Evolutionary conservation across 2,113 vertebrate species (phyloP).

Genomic region (Bettongia penicillata): DNA sequence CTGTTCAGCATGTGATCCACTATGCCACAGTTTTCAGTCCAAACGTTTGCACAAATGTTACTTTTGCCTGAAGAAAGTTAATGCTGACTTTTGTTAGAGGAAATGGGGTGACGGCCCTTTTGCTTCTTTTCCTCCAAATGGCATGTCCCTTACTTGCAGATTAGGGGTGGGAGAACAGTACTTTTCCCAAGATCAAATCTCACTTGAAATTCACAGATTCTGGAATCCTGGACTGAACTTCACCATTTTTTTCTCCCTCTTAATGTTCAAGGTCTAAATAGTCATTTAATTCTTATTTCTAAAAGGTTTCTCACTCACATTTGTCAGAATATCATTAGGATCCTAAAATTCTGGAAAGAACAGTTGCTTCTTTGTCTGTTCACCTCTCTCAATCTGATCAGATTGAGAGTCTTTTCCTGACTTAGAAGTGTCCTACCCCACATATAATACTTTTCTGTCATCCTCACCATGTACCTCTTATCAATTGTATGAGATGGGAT

Average conservation of each 20-base stretch:
- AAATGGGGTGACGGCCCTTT: background rate
- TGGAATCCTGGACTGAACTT: background rate
- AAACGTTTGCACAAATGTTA: background rate
- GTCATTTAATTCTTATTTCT: background rate
- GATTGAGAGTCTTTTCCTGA: background rate
- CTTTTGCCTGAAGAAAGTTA: background rate
- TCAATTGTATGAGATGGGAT: background rate
- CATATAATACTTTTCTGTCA: background rate
- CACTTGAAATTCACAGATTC: background rate
- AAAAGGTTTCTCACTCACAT: background rate
- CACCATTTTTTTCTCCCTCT: too few relatives aligned
- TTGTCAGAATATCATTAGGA: too few relatives aligned
- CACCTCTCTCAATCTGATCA: background rate
- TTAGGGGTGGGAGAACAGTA: background rate
- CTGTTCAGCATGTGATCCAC: background rate
- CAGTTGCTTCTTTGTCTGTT: accelerated
- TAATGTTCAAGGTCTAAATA: background rate
- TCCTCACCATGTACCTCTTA: background rate
- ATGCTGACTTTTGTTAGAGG: background rate
- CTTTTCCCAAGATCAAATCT: background rate
- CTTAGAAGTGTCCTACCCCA: background rate
- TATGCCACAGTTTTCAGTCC: background rate
- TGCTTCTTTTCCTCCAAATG: background rate
- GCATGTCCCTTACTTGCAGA: background rate
- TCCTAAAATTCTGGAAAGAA: background rate